Base-by-base conservation (phyloP, 2,888 invertebrate species). In the Trypoxylon attenuatum region DNA sequence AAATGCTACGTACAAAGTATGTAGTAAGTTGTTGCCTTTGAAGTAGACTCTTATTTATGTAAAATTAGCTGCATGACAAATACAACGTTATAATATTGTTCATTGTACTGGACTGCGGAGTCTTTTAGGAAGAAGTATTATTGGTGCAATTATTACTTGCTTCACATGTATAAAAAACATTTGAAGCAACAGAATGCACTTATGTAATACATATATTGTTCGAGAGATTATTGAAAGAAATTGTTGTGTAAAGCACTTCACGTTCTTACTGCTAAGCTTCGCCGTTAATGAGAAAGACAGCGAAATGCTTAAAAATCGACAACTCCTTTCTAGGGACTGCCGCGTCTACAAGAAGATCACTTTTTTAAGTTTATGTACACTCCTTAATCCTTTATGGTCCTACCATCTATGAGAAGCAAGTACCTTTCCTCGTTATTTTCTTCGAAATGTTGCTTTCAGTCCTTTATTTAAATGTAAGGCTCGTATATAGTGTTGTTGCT, bases 381-480 rank as follows among this genome's bases (percentile, higher is more conserved):
- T 59, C 49, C 50, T 61, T 57, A 70, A 69, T 70, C 65, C 65
- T 52, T 51, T 60, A 60, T 67, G 67, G 67, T 54, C 67, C 66
- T 60, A n/a, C 42, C 33, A 45, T 16, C 8, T 29, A 23, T 6
- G 10, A 18, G n/a, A 65, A 52, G 47, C 23, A 51, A 47, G 19
- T 23, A 57, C 41, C 41, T 21, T 21, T 6, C 25, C n/a, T n/a
- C n/a, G n/a, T n/a, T n/a, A 41, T 1, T 18, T 41, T 5, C 2
- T 43, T 43, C 43, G 22, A 10, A 10, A 1, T 43, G 5, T 15
- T n/a, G n/a, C n/a, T n/a, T n/a, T n/a, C n/a, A n/a, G n/a, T n/a
- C n/a, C n/a, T n/a, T n/a, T n/a, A n/a, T n/a, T n/a, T n/a, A n/a
- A n/a, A n/a, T n/a, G n/a, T n/a, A n/a, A n/a, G n/a, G n/a, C n/a